A percentile compares a stretch with the other conserved stretches of the same genome.
phyloP scores from a whole-genome alignment of 1,140 invertebrate genomes.

The Aphis craccivora region DNA sequence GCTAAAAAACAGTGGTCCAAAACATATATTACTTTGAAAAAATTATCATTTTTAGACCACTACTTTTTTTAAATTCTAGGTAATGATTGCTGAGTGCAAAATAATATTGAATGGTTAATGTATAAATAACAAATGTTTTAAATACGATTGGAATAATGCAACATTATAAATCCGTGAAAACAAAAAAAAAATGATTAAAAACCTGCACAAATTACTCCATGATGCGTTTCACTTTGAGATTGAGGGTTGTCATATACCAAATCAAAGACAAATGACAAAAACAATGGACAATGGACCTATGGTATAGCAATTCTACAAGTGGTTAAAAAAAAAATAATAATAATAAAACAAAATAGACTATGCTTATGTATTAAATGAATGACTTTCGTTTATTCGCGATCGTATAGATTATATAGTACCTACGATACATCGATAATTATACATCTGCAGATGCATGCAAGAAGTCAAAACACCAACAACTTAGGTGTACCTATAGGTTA shows the following conservation, averaged over 20 bases:
- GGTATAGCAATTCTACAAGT: background rate
- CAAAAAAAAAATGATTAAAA: constrained; percentile 1
- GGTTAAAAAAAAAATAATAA: background rate
- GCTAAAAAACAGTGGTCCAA: too few relatives aligned
- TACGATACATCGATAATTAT: background rate
- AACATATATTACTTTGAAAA: too few relatives aligned
- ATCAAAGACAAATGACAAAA: background rate
- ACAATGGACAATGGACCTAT: background rate
- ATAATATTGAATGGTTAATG: too few relatives aligned
- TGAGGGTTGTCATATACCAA: background rate
- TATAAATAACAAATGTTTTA: background rate
- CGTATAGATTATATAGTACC: background rate
- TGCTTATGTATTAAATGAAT: background rate
- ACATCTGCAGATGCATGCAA: background rate
- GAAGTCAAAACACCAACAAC: background rate
- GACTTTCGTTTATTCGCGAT: background rate
- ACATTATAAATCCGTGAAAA: background rate
- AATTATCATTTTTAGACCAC: too few relatives aligned
- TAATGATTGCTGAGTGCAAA: too few relatives aligned
- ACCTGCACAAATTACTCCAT: background rate
- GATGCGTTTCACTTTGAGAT: background rate
- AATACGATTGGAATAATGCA: background rate
- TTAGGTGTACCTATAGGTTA: background rate
- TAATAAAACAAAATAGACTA: constrained; percentile 3
- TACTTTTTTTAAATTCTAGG: too few relatives aligned